Conservation (phyloP, 2,113 vertebrate genomes). For the Tautogolabrus adspersus region DNA sequence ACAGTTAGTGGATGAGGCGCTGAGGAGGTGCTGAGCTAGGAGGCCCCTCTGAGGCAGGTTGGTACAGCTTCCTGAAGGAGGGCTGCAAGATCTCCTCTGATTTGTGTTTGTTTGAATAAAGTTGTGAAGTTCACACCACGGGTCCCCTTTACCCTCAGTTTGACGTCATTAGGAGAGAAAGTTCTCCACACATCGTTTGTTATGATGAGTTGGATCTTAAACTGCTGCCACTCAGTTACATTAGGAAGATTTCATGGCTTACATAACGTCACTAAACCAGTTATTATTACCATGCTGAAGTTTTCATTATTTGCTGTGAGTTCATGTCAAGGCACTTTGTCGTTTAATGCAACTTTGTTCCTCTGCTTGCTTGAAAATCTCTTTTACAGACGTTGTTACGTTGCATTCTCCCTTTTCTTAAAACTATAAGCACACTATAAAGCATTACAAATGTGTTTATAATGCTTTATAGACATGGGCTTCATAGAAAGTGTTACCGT, state of each 20-base stretch:
- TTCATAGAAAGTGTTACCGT: too few species aligned
- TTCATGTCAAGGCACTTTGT: too few species aligned
- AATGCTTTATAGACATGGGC: too few species aligned
- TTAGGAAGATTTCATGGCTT: not conserved
- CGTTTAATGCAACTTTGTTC: too few species aligned
- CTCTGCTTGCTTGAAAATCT: too few species aligned
- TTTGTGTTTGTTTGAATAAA: constrained; percentile 66
- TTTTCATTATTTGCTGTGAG: not conserved
- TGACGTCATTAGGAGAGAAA: constrained; percentile 38
- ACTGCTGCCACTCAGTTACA: not conserved
- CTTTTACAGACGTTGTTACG: too few species aligned
- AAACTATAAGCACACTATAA: too few species aligned
- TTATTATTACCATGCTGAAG: not conserved
- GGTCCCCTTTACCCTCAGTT: not conserved
- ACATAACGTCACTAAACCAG: not conserved
- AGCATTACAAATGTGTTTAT: too few species aligned
- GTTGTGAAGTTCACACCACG: constrained; percentile 5
- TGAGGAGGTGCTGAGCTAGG: not conserved
- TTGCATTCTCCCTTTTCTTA: too few species aligned
- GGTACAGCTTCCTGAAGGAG: constrained; percentile 21
- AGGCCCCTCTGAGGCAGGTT: constrained; percentile 21
- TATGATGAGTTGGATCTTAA: not conserved
- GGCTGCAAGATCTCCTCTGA: constrained; percentile 49
- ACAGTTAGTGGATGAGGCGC: constrained; percentile 26
- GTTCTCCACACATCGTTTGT: constrained; percentile 21